Evolutionary conservation across 1,140 invertebrate genomes (phyloP).

Genomic region (Conus betulinus): DNA sequence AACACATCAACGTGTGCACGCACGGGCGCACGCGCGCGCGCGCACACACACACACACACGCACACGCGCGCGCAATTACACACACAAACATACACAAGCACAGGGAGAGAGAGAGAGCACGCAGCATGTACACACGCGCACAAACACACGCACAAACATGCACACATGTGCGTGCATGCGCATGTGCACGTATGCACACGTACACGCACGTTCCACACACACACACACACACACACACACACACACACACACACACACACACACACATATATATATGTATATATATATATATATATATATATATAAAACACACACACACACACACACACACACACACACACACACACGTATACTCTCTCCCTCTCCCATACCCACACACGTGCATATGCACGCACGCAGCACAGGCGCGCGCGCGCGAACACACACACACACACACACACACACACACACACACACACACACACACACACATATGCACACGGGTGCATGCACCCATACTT

Average conservation of each 20-base stretch:
- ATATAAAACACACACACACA: background rate
- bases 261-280: background rate
- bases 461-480: too few relatives aligned
- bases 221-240: background rate
- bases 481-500: background rate
- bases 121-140: background rate
- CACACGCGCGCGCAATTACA: too few relatives aligned
- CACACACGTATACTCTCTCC: background rate
- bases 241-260: slow-evolving; percentile 1
- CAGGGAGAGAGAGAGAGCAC: too few relatives aligned
- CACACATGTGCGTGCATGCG: background rate
- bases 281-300: background rate
- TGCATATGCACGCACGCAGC: background rate
- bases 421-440: background rate
- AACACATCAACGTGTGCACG: too few relatives aligned
- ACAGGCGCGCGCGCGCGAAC: background rate
- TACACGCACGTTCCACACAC: too few relatives aligned
- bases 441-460: too few relatives aligned
- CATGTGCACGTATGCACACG: background rate
- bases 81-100: too few relatives aligned
- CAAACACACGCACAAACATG: background rate
- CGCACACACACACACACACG: too few relatives aligned
- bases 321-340: slow-evolving; percentile 1
- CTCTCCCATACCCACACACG: background rate
- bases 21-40: too few relatives aligned